Evolutionary conservation across 2,888 invertebrate genomes (phyloP).

Genomic region (Cantharis nigra): DNA sequence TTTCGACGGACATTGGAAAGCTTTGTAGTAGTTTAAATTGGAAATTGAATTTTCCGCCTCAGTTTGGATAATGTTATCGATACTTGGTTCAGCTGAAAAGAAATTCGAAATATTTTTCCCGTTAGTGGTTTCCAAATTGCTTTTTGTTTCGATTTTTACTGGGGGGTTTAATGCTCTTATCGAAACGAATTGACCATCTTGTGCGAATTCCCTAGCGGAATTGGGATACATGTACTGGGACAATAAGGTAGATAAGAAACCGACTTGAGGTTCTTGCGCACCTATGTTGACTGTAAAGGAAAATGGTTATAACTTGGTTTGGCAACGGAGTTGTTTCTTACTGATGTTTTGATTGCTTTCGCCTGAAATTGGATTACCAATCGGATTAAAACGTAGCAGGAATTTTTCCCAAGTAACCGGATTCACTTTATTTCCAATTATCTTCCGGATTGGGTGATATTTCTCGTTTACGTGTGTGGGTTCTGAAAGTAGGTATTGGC

Average conservation of each 20-base stretch:
- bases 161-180: not conserved
- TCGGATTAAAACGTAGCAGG: conserved; percentile 43
- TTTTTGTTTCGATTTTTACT: not conserved
- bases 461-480: conserved; percentile 57
- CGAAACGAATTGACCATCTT: not conserved
- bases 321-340: not conserved
- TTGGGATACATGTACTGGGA: conserved; percentile 49
- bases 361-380: not conserved
- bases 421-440: conserved; percentile 74
- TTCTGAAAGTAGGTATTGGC: conserved; percentile 61
- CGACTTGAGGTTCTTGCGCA: conserved; percentile 71
- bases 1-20: not conserved
- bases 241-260: conserved; percentile 67
- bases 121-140: not conserved
- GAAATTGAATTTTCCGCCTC: not conserved
- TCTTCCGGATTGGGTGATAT: conserved; percentile 60
- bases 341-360: not conserved
- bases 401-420: conserved; percentile 71
- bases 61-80: not conserved
- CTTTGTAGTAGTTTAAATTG: not conserved
- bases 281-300: conserved; percentile 66
- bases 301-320: not conserved
- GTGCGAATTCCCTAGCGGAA: not conserved
- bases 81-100: not conserved
- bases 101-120: not conserved